These are phyloP conservation scores for Oxyura jamaicensis DNA, from an alignment of 2,113 vertebrate species.

Conservation along the genomic window DNA sequence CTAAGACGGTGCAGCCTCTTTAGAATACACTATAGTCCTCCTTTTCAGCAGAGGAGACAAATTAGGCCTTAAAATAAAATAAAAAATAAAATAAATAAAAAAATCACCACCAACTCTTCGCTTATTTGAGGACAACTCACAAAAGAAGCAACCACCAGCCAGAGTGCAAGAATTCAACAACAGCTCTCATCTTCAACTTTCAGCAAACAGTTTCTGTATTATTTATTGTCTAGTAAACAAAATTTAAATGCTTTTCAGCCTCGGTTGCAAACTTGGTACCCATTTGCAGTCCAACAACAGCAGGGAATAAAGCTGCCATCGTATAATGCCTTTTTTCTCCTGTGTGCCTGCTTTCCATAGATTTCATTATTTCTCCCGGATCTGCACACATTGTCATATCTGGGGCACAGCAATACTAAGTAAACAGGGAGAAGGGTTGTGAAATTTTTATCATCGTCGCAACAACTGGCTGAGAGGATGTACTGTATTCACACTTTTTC, in stretches of 20 bases:
- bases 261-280: constrained; percentile 52
- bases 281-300: constrained; percentile 37
- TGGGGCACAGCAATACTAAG: constrained; percentile 42
- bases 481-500: background rate
- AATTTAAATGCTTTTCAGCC: constrained; percentile 62
- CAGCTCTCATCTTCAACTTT: constrained; percentile 28
- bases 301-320: constrained; percentile 64
- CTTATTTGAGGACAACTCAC: background rate
- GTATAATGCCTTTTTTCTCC: constrained; percentile 43
- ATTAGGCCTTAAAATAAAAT: background rate
- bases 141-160: constrained; percentile 17
- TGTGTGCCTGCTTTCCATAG: constrained; percentile 29
- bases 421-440: constrained; percentile 33
- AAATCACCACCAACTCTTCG: background rate
- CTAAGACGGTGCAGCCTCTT: background rate
- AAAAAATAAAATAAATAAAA: background rate
- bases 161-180: background rate
- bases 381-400: constrained; percentile 53
- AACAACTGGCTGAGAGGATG: constrained; percentile 28
- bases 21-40: background rate
- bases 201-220: constrained; percentile 43
- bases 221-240: constrained; percentile 69
- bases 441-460: constrained; percentile 41
- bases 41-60: background rate
- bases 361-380: constrained; percentile 65